Evolutionary conservation across 2,888 invertebrate genomes (phyloP).

Genomic region (Diarsia mendica): DNA sequence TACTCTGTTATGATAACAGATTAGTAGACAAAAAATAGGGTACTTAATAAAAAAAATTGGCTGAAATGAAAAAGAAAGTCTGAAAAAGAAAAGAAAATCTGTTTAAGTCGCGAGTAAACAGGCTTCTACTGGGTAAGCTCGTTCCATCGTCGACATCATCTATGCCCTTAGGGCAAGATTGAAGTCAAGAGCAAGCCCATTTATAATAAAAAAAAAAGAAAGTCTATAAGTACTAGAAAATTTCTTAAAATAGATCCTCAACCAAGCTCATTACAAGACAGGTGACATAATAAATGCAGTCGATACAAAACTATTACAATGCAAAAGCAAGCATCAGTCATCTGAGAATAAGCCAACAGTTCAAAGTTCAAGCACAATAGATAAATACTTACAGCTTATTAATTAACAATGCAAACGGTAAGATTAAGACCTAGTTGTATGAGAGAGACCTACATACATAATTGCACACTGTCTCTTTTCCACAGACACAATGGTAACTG

Average conservation of each 20-base stretch:
- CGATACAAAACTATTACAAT: not conserved
- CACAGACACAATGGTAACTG: not conserved
- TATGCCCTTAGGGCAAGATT: no score
- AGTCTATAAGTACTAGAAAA: not conserved
- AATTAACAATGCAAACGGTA: constrained; percentile 4
- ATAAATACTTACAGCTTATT: constrained; percentile 11
- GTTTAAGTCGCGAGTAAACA: no score
- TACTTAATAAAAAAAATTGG: not conserved
- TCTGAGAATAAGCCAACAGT: constrained; percentile 2
- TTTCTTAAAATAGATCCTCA: not conserved
- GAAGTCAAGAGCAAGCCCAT: no score
- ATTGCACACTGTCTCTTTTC: not conserved
- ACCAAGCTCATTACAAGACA: not conserved
- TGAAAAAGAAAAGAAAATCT: no score
- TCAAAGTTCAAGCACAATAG: constrained; percentile 40
- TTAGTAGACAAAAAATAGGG: not conserved
- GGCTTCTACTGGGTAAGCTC: no score
- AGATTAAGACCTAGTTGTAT: not conserved
- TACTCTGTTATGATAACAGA: not conserved
- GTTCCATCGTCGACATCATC: no score
- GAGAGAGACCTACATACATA: not conserved
- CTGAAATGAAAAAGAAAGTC: not conserved
- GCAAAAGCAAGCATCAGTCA: not conserved
- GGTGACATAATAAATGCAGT: not conserved
- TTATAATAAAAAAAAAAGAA: not conserved